Evolutionary conservation across 1,140 invertebrate genomes (phyloP).

Genomic region (Papilio glaucus): DNA sequence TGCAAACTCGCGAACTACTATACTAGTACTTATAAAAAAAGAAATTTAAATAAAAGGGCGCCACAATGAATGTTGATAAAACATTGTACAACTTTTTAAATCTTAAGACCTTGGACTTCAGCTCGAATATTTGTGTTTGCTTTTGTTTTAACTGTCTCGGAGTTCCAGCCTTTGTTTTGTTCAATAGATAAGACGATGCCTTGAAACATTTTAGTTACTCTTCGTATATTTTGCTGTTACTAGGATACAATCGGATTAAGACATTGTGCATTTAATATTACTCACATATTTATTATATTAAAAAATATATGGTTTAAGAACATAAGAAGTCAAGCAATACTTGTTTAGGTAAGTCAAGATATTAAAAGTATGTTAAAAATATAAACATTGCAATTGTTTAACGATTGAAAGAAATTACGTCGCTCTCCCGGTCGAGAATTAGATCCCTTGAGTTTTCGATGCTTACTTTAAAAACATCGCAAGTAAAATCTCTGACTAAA

Average conservation of each 20-base stretch:
- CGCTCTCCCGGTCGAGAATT: no score
- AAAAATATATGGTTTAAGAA: no score
- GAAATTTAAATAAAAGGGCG: not conserved
- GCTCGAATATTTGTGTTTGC: slow-evolving; percentile 12
- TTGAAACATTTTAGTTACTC: slow-evolving; percentile 1
- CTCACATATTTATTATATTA: no score
- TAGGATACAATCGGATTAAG: not conserved
- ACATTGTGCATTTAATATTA: not conserved
- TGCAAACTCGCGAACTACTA: no score
- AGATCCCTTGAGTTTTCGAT: no score
- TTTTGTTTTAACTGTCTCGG: slow-evolving; percentile 15
- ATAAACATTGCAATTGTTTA: no score
- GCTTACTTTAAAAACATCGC: not conserved
- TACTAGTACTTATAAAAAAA: not conserved
- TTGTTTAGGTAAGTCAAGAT: no score
- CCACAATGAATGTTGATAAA: slow-evolving; percentile 5
- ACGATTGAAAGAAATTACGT: no score
- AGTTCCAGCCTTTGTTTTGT: slow-evolving; percentile 1
- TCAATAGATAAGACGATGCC: not conserved
- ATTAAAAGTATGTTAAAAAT: no score
- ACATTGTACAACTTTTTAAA: not conserved
- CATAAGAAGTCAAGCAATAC: no score
- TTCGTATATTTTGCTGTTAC: not conserved
- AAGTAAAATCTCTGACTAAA: not conserved
- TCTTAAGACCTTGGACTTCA: slow-evolving; percentile 16